Evolutionary conservation across 2,113 vertebrate genomes (phyloP).

Genomic region (Microcebus jonahi): DNA sequence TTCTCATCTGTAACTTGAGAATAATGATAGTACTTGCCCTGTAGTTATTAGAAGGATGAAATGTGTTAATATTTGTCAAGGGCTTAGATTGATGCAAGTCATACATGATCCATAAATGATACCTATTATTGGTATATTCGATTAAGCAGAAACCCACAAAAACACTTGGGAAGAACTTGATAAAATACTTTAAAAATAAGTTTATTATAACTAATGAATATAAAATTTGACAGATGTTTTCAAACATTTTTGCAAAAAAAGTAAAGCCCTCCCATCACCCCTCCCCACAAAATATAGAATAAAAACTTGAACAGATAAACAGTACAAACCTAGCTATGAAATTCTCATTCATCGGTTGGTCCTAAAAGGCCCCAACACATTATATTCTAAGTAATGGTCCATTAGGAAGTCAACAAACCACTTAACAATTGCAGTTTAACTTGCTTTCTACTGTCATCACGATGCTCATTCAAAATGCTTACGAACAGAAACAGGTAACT

Average conservation of each 20-base stretch:
- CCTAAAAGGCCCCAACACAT: constrained; percentile 34
- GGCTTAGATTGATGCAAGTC: not conserved
- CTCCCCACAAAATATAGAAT: constrained; percentile 54
- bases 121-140: not conserved
- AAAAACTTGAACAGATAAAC: constrained; percentile 64
- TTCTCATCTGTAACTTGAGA: not conserved
- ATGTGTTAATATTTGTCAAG: not conserved
- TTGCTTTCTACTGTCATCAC: constrained; percentile 44
- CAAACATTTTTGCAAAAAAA: constrained; percentile 80
- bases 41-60: not conserved
- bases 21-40: not conserved
- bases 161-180: constrained; percentile 39
- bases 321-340: constrained; percentile 64
- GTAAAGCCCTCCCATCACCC: constrained; percentile 47
- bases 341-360: constrained; percentile 57
- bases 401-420: constrained; percentile 34
- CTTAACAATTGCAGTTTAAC: constrained; percentile 25
- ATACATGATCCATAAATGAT: not conserved
- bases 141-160: constrained; percentile 42
- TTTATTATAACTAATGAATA: constrained; percentile 87
- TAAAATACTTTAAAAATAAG: constrained; percentile 85
- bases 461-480: constrained; percentile 42
- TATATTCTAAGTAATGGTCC: constrained; percentile 54
- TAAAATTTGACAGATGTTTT: constrained; percentile 83
- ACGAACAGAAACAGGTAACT: constrained; percentile 44